Conservation (phyloP, 2,797 vertebrate genomes). For the Leptatherina wallacei region DNA sequence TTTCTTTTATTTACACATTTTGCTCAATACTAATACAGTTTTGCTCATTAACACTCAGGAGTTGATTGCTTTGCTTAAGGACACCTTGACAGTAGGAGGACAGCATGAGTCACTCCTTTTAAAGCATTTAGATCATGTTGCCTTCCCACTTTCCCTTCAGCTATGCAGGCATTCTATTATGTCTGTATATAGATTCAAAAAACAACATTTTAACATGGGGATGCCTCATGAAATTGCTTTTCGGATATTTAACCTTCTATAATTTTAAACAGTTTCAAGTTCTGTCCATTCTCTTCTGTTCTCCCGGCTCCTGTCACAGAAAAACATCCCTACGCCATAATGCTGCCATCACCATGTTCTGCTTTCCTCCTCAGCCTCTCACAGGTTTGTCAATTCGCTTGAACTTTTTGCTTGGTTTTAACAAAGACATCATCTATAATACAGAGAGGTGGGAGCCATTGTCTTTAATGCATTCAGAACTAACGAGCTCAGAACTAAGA, state of each 20-base stretch:
- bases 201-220: too few relatives aligned
- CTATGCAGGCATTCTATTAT: constrained; percentile 14
- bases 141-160: constrained; percentile 50
- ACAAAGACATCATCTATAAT: background rate
- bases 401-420: background rate
- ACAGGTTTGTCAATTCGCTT: background rate
- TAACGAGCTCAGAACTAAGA: too few relatives aligned
- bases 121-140: constrained; percentile 56
- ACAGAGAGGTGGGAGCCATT: background rate
- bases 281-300: too few relatives aligned
- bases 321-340: background rate
- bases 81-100: constrained; percentile 58
- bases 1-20: constrained; percentile 4
- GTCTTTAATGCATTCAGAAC: background rate
- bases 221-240: too few relatives aligned
- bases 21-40: background rate
- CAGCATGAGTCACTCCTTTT: constrained; percentile 48
- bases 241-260: too few relatives aligned
- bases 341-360: background rate
- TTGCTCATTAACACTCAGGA: constrained; percentile 5
- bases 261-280: background rate
- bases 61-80: constrained; percentile 58
- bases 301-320: too few relatives aligned
- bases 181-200: too few relatives aligned
- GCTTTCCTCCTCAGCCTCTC: background rate